Base-by-base conservation (phyloP, 2,797 vertebrate genomes). In the Fratercula arctica region DNA sequence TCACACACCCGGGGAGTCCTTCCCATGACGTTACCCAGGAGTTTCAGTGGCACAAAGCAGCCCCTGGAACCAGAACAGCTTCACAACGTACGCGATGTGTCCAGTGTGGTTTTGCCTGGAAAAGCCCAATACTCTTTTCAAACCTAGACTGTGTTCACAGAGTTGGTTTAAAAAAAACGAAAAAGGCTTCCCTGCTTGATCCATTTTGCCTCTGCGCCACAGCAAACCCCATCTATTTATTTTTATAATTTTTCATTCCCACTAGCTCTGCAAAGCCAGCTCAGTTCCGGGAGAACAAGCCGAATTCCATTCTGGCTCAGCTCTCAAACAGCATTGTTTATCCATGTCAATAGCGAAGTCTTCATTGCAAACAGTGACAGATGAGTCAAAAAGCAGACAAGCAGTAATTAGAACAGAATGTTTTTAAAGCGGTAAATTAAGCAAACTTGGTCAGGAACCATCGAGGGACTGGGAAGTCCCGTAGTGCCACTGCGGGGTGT, bases 401-500 rank as follows among this genome's bases (percentile, higher is more conserved):
- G 78, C 33, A 31, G 59, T 78, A 93, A 96, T 95, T 93, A 85
- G 78, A 95, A 87, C 89, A 89, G 83, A 92, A 96, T 90, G 81
- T 85, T 97, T 95, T 77, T 73, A 18, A 93, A 97, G 76, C n/a
- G n/a, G 87, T 33, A 72, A 91, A 89, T 93, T 37, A 82, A 74
- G 87, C 61, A 92, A 75, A 89, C 85, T 89, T 89, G 84, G 79
- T 89, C 72, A 87, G 93, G 87, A 93, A 85, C 9, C 61, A 37
- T 3, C 1, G 57, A 81, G 84, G 82, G 68, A 26, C 54, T 25
- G 2, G 0, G 64, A 54, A 72, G 39, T 2, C 21, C 18, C 0
- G 6, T 6, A 13, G 50, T 31, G 63, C 11, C 35, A 6, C 4
- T 16, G 46, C 37, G 23, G 46, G 56, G 35, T 29, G 45, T 37